Conservation (phyloP, 2,888 invertebrate species). For the Abrostola tripartita region DNA sequence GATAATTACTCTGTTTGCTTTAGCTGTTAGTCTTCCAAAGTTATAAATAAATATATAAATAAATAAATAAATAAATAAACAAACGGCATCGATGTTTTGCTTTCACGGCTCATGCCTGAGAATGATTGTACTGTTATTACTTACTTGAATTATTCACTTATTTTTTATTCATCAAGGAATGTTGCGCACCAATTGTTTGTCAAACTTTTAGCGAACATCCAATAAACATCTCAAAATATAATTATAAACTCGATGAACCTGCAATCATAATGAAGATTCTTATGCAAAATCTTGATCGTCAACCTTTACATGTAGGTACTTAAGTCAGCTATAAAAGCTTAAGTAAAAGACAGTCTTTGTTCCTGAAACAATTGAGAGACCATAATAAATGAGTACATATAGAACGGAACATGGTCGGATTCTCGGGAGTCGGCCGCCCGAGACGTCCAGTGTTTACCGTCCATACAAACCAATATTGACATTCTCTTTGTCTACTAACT, state of each 20-base stretch:
- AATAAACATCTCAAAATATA: neutral
- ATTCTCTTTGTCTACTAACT: conserved; percentile 81
- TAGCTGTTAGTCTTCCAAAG: no score
- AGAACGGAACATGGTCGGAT: conserved; percentile 70
- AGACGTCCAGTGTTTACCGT: conserved; percentile 76
- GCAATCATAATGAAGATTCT: neutral
- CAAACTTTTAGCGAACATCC: conserved; percentile 12
- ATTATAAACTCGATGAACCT: neutral
- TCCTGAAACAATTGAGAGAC: conserved; percentile 72
- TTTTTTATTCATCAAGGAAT: conserved; percentile 56
- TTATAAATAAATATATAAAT: no score
- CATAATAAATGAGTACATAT: conserved; percentile 63
- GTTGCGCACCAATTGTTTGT: conserved; percentile 28
- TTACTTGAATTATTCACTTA: conserved; percentile 62
- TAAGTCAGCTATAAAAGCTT: conserved; percentile 32
- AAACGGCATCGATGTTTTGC: conserved; percentile 74
- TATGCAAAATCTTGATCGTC: conserved; percentile 4
- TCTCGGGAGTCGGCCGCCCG: conserved; percentile 75
- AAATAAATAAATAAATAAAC: no score
- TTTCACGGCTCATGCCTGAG: conserved; percentile 71
- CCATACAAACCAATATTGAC: conserved; percentile 85
- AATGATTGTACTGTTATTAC: conserved; percentile 72
- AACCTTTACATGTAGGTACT: conserved; percentile 9
- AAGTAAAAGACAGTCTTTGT: conserved; percentile 68
- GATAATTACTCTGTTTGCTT: no score